Conservation (phyloP, 2,797 vertebrate genomes). For the Acanthis flammea region DNA sequence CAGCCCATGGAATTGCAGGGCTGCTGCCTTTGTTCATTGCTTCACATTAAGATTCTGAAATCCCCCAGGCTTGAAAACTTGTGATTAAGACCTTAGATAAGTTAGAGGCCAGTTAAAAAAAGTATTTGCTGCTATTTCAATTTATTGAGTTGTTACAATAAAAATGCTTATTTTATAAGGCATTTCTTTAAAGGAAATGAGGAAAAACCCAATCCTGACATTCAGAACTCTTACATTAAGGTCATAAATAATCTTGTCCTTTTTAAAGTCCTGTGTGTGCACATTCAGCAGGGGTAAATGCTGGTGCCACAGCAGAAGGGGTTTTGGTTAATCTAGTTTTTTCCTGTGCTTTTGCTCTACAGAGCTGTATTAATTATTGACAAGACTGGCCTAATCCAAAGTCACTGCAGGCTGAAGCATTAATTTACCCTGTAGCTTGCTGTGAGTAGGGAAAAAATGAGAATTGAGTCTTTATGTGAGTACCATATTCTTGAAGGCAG, state of each 20-base stretch:
- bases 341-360: not conserved
- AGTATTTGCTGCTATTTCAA: not conserved
- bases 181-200: not conserved
- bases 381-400: not conserved
- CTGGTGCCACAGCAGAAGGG: not conserved
- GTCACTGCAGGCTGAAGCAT: not conserved
- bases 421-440: not conserved
- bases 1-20: not conserved
- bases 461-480: not conserved
- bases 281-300: not conserved
- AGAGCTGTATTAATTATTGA: slow-evolving; percentile 49
- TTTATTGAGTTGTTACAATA: not conserved
- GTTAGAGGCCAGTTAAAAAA: not conserved
- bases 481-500: not conserved
- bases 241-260: not conserved
- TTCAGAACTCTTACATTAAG: not conserved
- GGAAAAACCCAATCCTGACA: not conserved
- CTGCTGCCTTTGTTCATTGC: not conserved
- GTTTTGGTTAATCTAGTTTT: slow-evolving; percentile 29
- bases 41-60: not conserved
- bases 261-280: not conserved
- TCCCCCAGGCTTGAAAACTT: not conserved
- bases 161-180: not conserved
- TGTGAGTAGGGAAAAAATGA: not conserved
- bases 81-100: not conserved